These are phyloP conservation scores for Phycodurus eques DNA, from an alignment of 2,113 vertebrate genomes.

Conservation along the genomic window DNA sequence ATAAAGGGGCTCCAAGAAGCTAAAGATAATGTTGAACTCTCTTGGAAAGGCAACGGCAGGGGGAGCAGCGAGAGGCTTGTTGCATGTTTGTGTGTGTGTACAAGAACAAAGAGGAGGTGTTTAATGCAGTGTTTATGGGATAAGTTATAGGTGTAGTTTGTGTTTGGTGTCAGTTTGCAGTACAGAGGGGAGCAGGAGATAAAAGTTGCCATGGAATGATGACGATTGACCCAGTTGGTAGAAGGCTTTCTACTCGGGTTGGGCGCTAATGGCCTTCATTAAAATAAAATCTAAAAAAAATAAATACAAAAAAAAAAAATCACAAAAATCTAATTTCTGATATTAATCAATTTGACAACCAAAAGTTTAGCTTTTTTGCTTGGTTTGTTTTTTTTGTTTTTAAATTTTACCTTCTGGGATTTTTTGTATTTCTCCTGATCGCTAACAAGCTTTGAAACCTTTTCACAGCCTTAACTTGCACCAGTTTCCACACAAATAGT, in stretches of 20 bases:
- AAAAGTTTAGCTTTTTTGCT: too few relatives aligned
- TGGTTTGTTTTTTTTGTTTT: too few relatives aligned
- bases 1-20: slow-evolving; percentile 49
- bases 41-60: slow-evolving; percentile 10
- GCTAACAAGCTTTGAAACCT: too few relatives aligned
- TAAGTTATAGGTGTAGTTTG: slow-evolving; percentile 4
- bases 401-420: too few relatives aligned
- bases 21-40: slow-evolving; percentile 23
- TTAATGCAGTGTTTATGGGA: slow-evolving; percentile 15
- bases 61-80: slow-evolving; percentile 19
- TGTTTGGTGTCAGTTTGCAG: not conserved
- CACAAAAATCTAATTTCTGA: not conserved
- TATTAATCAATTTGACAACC: not conserved
- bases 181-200: not conserved
- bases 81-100: slow-evolving; percentile 36
- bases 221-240: not conserved
- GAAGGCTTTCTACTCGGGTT: not conserved
- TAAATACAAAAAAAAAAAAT: too few relatives aligned
- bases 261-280: not conserved
- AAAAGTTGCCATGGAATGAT: not conserved
- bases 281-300: too few relatives aligned
- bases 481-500: too few relatives aligned
- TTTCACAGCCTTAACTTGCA: too few relatives aligned
- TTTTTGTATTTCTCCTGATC: too few relatives aligned
- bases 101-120: slow-evolving; percentile 17